Evolutionary conservation across 2,888 invertebrate species (phyloP), one percentile per base, ranked within the genome.

Genomic region (Nyleta sp.): DNA sequence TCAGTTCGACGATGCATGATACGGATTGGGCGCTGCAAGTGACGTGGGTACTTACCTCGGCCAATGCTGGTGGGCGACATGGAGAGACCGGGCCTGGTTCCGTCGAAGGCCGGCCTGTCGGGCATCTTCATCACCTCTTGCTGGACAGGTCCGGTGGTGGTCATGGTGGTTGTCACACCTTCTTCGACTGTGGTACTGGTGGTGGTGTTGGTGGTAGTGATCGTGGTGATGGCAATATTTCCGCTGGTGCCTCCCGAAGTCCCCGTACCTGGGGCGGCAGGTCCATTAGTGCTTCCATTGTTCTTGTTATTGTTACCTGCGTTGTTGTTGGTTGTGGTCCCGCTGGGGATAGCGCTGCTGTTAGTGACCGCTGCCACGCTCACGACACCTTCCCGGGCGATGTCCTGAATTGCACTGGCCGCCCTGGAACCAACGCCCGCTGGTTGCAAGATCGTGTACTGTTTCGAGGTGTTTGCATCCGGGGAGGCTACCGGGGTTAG

Each of bases 381-480:
- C 33, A 93, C 92, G 46, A 94, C 93, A 46, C 94, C 94, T 84
- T 94, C 95, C 44, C 95, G 91, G 31, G 94, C 93, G 67, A 93
- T 95, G 88, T 96, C 96, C 88, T 96, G 96, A 87, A 96, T 92
- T 18, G 95, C 96, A 38, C 95, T 95, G 52, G 96, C 96, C 0
- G 96, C 96, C 55, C 96, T 93, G 18, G 96, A 96, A 2, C 96
- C 95, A 0, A 94, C 93, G 28, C 95, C 95, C 10, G 96, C 96
- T 0, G 96, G 96, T 91, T 97, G 96, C 80, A 97, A 92, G 83
- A 96, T 96, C 76, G 96, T 97, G 88, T 96, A 97, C 89, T 96
- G 96, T 91, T 97, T 97, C 76, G 94, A 94, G 8, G 91, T 92
- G 85, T 83, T 89, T 85, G 86, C 87, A 87, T 92, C 83, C 89